phyloP scores from a whole-genome alignment of 2,888 invertebrate genomes.

The Cataglyphis rosenhaueri region DNA sequence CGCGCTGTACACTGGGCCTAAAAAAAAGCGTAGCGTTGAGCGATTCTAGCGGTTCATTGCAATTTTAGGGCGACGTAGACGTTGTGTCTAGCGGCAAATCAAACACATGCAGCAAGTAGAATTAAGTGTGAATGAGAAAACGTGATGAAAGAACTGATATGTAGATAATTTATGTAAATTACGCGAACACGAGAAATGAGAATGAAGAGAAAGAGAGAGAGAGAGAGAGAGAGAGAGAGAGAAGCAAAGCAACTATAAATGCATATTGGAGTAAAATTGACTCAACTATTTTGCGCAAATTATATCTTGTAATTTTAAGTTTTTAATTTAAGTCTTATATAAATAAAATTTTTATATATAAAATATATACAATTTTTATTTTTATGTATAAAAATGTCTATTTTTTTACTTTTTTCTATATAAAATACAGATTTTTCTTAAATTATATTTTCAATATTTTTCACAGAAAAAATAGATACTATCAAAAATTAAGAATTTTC shows the following conservation, averaged over 20 bases:
- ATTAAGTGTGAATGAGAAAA: constrained; percentile 37
- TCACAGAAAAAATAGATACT: background rate
- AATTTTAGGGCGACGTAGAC: constrained; percentile 17
- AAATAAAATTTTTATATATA: background rate
- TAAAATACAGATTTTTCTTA: background rate
- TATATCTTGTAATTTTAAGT: background rate
- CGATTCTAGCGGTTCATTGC: constrained; percentile 27
- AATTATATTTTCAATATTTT: background rate
- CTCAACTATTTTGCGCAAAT: constrained; percentile 11
- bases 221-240: background rate
- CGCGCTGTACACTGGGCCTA: constrained; percentile 52
- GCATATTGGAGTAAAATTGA: constrained; percentile 31
- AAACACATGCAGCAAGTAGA: constrained; percentile 28
- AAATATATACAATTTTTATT: background rate
- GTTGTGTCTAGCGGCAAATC: constrained; percentile 35
- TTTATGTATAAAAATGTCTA: background rate
- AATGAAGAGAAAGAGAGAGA: background rate
- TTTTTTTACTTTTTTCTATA: background rate
- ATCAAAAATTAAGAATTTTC: background rate
- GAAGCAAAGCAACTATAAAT: constrained; percentile 18
- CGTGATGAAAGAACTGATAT: constrained; percentile 42
- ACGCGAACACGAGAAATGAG: constrained; percentile 12
- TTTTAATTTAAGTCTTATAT: too few species aligned
- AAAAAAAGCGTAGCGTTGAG: constrained; percentile 33
- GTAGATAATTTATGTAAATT: constrained; percentile 49